phyloP scores from a whole-genome alignment of 1,140 invertebrate genomes.

The Bilobella aurantiaca region DNA sequence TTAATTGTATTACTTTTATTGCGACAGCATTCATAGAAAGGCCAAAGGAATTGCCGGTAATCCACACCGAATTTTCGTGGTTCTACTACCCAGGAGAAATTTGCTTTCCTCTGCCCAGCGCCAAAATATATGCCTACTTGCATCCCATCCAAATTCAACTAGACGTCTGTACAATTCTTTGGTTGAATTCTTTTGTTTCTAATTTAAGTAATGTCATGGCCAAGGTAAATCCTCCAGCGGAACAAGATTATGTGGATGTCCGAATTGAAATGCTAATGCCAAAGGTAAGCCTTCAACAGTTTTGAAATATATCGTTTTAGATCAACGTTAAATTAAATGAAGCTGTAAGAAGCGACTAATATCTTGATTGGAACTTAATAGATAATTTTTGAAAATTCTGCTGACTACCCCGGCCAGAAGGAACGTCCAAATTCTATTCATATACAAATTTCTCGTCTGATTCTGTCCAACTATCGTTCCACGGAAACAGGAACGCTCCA shows the following conservation, averaged over 20 bases:
- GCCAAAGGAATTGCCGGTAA: slow-evolving; percentile 73
- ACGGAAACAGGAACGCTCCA: slow-evolving; percentile 52
- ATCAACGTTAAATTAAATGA: slow-evolving; percentile 22
- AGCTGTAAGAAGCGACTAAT: too few species aligned
- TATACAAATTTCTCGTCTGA: slow-evolving; percentile 61
- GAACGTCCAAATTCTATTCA: slow-evolving; percentile 71
- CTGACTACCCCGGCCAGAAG: slow-evolving; percentile 58
- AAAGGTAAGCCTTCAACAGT: slow-evolving; percentile 53
- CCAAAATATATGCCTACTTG: slow-evolving; percentile 80
- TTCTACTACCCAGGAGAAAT: slow-evolving; percentile 94
- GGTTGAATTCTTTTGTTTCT: slow-evolving; percentile 85
- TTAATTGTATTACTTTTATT: too few species aligned
- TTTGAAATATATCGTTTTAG: slow-evolving; percentile 12
- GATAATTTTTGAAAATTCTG: slow-evolving; percentile 59
- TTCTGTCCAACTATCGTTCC: slow-evolving; percentile 65
- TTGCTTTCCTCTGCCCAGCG: slow-evolving; percentile 84
- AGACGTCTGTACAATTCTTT: slow-evolving; percentile 73
- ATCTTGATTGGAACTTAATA: too few species aligned
- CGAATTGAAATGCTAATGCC: slow-evolving; percentile 83
- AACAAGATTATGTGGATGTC: slow-evolving; percentile 65
- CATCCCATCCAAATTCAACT: slow-evolving; percentile 78
- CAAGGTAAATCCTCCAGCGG: slow-evolving; percentile 44
- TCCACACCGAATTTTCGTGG: slow-evolving; percentile 91
- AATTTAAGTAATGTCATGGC: slow-evolving; percentile 68
- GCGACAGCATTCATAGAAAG: slow-evolving; percentile 68